Conservation (phyloP, 2,888 invertebrate species). For the Salticus scenicus region DNA sequence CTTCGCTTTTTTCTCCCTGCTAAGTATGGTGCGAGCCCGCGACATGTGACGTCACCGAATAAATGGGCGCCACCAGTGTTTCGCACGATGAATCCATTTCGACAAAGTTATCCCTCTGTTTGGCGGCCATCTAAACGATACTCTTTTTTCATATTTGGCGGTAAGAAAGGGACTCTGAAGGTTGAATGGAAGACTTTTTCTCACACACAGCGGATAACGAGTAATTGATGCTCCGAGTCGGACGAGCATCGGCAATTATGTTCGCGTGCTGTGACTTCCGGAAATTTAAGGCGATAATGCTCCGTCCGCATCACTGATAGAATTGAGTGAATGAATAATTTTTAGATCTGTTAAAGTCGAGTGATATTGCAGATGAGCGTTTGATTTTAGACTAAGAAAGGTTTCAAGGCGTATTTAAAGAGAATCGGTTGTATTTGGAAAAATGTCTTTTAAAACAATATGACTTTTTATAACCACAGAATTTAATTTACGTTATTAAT, state of each 20-base stretch:
- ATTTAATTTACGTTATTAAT: too few relatives aligned
- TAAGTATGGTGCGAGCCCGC: constrained; percentile 48
- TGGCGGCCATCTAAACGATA: constrained; percentile 20
- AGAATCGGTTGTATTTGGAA: too few relatives aligned
- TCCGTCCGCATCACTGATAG: not conserved
- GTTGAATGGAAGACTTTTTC: not conserved
- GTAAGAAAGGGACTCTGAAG: too few relatives aligned
- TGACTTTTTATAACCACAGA: too few relatives aligned
- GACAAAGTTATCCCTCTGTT: constrained; percentile 30
- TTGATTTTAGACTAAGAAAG: not conserved
- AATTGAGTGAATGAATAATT: constrained; percentile 6
- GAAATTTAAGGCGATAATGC: constrained; percentile 15
- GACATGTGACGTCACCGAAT: constrained; percentile 60
- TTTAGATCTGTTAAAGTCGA: not conserved
- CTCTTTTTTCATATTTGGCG: too few relatives aligned
- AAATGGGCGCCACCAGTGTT: constrained; percentile 64
- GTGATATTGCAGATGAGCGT: not conserved
- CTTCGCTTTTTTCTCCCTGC: constrained; percentile 19
- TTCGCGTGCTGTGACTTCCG: not conserved
- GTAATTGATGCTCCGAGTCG: not conserved
- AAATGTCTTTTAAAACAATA: too few relatives aligned
- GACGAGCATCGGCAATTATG: not conserved
- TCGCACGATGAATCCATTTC: not conserved
- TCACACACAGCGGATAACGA: not conserved
- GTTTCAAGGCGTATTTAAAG: too few relatives aligned